Evolutionary conservation across 2,797 vertebrate species (phyloP).

Genomic region (Melanitta fusca): DNA sequence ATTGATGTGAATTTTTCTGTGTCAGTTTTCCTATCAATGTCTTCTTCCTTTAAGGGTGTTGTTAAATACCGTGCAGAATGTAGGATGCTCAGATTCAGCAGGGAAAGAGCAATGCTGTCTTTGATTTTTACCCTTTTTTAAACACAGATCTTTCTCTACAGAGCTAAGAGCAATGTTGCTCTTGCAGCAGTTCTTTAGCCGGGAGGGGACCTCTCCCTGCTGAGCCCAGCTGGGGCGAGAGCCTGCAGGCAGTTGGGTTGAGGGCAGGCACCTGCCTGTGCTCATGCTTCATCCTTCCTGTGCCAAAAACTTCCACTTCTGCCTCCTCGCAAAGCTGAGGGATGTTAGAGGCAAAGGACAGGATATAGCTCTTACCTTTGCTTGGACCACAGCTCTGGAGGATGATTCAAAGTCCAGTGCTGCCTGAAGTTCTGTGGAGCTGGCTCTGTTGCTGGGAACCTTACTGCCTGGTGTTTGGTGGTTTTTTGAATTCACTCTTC

Average conservation of each 20-base stretch:
- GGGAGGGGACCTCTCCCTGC: not conserved
- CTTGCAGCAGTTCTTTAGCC: not conserved
- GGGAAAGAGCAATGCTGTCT: not conserved
- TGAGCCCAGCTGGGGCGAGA: not conserved
- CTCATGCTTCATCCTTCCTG: not conserved
- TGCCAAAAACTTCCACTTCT: not conserved
- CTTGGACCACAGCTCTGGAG: not conserved
- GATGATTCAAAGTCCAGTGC: not conserved
- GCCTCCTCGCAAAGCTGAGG: not conserved
- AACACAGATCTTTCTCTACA: rapidly evolving
- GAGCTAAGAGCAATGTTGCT: not conserved
- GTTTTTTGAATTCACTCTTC: not conserved
- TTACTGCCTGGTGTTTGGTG: not conserved
- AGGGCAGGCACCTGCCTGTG: not conserved
- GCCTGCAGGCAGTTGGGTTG: not conserved
- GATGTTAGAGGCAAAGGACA: not conserved
- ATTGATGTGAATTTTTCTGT: not conserved
- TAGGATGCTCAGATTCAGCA: rapidly evolving
- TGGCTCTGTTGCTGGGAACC: not conserved
- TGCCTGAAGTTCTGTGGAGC: not conserved
- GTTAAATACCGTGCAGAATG: rapidly evolving
- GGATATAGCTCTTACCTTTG: not conserved
- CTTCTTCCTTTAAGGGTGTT: not conserved
- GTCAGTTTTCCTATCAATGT: rapidly evolving
- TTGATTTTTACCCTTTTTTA: not conserved